Conservation (phyloP, 1,140 invertebrate species). For the Myzus persicae region DNA sequence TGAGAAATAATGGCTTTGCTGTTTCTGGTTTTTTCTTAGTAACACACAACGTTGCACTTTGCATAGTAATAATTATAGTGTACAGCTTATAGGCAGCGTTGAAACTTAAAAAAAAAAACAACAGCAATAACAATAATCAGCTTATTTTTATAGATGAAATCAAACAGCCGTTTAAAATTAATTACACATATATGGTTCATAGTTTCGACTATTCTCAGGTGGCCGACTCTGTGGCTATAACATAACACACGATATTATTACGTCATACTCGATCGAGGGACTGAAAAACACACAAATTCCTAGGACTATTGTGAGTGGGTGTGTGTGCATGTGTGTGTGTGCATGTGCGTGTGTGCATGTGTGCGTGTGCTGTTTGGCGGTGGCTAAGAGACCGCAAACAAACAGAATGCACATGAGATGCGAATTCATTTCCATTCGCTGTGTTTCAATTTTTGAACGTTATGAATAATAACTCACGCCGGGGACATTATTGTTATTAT, state of each 20-base stretch:
- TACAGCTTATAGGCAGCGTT: not conserved
- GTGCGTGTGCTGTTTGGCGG: not conserved
- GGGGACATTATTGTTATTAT: not conserved
- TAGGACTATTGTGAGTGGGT: not conserved
- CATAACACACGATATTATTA: too few relatives aligned
- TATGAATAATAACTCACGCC: constrained; percentile 23
- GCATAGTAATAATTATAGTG: not conserved
- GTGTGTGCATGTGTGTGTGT: not conserved
- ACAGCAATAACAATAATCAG: not conserved
- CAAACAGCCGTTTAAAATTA: not conserved
- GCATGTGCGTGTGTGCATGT: not conserved
- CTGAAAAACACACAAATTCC: too few relatives aligned
- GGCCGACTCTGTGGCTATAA: too few relatives aligned
- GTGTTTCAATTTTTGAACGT: not conserved
- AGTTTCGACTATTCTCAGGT: too few relatives aligned
- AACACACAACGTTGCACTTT: not conserved
- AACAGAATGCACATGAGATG: not conserved
- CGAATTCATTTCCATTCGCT: not conserved
- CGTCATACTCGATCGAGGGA: too few relatives aligned
- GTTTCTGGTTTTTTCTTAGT: not conserved
- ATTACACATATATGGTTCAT: too few relatives aligned
- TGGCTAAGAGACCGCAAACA: not conserved
- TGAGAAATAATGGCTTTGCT: not conserved
- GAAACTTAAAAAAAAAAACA: not conserved
- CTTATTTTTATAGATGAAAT: not conserved